phyloP scores from a whole-genome alignment of 2,888 invertebrate species.

The Campopleginae sp. region DNA sequence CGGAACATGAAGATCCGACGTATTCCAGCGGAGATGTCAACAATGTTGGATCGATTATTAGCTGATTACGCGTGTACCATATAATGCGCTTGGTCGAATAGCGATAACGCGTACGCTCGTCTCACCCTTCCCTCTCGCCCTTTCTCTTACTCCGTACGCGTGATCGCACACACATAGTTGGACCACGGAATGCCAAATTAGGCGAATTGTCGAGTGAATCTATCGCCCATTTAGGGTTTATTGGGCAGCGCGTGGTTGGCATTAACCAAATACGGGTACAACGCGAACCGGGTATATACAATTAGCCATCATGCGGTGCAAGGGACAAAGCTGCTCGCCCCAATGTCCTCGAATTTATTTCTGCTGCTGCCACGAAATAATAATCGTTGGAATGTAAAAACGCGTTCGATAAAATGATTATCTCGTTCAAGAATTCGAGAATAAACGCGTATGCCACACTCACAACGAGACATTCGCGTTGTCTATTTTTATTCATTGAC shows the following conservation, averaged over 20 bases:
- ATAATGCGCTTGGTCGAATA: slow-evolving; percentile 44
- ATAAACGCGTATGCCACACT: background rate
- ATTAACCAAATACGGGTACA: slow-evolving; percentile 10
- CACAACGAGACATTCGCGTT: background rate
- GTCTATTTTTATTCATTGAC: background rate
- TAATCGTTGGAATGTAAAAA: slow-evolving; percentile 2
- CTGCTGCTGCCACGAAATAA: background rate
- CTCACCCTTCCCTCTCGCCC: background rate
- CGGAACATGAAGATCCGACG: background rate
- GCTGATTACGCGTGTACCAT: slow-evolving; percentile 59
- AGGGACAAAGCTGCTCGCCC: background rate
- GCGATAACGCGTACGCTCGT: slow-evolving; percentile 19
- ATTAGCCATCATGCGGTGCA: too few relatives aligned
- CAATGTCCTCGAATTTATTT: background rate
- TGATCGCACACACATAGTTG: slow-evolving; percentile 33
- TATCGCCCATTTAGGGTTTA: slow-evolving; percentile 15
- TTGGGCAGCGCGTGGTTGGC: slow-evolving; percentile 14
- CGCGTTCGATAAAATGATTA: slow-evolving; percentile 39
- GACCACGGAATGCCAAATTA: slow-evolving; percentile 60
- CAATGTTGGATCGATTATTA: slow-evolving; percentile 48
- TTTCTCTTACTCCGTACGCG: slow-evolving; percentile 5
- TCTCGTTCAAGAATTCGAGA: slow-evolving; percentile 10
- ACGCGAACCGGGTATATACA: background rate
- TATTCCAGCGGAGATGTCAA: slow-evolving; percentile 26
- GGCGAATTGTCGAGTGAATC: slow-evolving; percentile 52